Evolutionary conservation across 1,140 invertebrate genomes (phyloP), one percentile per base, ranked within the genome.

Genomic region (Pseudomyrmex cubaensis): DNA sequence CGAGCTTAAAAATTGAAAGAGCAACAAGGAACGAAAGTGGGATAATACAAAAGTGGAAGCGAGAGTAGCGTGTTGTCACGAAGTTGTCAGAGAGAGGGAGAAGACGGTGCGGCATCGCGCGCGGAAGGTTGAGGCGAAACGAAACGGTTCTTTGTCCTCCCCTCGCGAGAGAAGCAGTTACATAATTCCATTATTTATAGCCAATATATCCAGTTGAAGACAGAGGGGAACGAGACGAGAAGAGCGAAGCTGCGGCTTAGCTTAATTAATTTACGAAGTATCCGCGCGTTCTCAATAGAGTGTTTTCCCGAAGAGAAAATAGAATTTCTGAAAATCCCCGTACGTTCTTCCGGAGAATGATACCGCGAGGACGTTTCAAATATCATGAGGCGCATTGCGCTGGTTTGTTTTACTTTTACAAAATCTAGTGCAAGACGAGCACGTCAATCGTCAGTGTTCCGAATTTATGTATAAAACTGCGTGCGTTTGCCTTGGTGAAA

Each of bases 101-200:
- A 70, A 20, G 54, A 13, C 52, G 57, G 25, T 35, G 35, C 35
- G 35, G 35, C 35, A 7, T 35, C 35, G 35, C 35, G 57, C 54
- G 48, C 15, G 25, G 64, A 63, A 57, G 54, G 72, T 85, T 52
- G 74, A 74, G 22, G 61, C 52, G 87, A 64, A 86, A 87, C 87
- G 82, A 86, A 89, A 83, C 77, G 70, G 77, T 62, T 89, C 84
- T 90, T 90, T 84, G 77, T 87, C 63, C 66, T 87, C 75, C 87
- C 86, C 82, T 70, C 35, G 48, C 22, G 35, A 54, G 10, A 62
- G 22, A 82, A 84, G 82, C 76, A 82, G 86, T 90, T 90, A 90
- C 86, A 90, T 91, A 90, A 91, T 92, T 91, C 89, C 90, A 90
- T 91, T 92, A 91, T 92, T 91, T 92, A 91, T 92, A 87, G 87